Evolutionary conservation across 2,113 vertebrate species (phyloP).

Genomic region (Brachionichthys hirsutus): DNA sequence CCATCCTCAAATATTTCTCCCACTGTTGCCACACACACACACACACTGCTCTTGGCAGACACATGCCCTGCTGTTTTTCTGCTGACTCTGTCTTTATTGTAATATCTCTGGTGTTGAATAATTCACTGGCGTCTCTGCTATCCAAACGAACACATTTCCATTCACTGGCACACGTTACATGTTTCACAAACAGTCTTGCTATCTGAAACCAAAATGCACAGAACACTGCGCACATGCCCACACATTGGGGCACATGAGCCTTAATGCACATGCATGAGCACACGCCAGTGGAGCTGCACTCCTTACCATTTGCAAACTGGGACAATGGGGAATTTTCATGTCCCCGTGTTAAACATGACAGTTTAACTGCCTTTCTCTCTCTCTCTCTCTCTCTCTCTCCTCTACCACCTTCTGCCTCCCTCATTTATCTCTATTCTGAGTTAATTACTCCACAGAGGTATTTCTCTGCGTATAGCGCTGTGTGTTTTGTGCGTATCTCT

Average conservation of each 20-base stretch:
- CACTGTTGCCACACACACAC: neutral
- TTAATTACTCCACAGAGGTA: slow-evolving; percentile 51
- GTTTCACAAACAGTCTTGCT: slow-evolving; percentile 17
- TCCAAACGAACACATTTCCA: slow-evolving; percentile 33
- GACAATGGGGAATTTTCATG: slow-evolving; percentile 59
- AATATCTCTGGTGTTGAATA: slow-evolving; percentile 65
- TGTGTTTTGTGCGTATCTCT: neutral
- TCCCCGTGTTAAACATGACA: slow-evolving; percentile 48
- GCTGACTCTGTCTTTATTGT: slow-evolving; percentile 70
- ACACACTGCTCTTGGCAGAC: slow-evolving; percentile 35
- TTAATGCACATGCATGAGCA: slow-evolving; percentile 7
- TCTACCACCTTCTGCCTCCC: slow-evolving; percentile 6
- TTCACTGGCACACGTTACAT: slow-evolving; percentile 34
- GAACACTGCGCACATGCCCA: neutral
- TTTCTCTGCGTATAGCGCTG: slow-evolving; percentile 6
- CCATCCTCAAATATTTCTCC: too few species aligned
- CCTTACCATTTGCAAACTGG: slow-evolving; percentile 21
- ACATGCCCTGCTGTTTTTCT: slow-evolving; percentile 48
- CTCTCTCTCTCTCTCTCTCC: neutral
- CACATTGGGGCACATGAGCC: neutral
- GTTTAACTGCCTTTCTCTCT: slow-evolving; percentile 50
- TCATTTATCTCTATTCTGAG: slow-evolving; percentile 54
- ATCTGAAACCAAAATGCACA: slow-evolving; percentile 10
- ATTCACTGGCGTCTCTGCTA: slow-evolving; percentile 53
- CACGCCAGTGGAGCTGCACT: slow-evolving; percentile 1